Evolutionary conservation across 1,140 invertebrate genomes (phyloP), one percentile per base, ranked within the genome.

Genomic region (Neodiprion lecontei): DNA sequence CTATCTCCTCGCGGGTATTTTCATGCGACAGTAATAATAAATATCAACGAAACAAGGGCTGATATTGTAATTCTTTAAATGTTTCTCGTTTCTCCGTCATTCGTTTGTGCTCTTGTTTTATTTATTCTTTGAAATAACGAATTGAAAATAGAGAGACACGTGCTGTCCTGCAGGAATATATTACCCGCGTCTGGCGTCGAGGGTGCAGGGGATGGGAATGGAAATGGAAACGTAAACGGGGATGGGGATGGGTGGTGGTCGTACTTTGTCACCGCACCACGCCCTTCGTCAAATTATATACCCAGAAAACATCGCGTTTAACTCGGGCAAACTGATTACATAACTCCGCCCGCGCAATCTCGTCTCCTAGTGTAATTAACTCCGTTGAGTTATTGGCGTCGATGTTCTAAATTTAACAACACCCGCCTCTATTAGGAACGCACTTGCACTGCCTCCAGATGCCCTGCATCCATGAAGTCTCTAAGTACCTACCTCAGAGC

Each of bases 211-310:
- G 10, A n/a, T 61, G 47, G 68, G 61, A 48, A 28, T 23, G 48
- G 70, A 21, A 17, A 48, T 73, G 40, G 10, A 12, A 40, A 48
- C 48, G 65, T 67, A 48, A 28, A 72, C 77, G 78, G 76, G 81
- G 75, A 79, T 70, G 69, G 74, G 71, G 65, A 28, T 70, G 11
- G 53, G 53, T 0, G 53, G 53, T 61, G 53, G 53, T 61, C 61
- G 78, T 76, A 83, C 75, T 83, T 83, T 82, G 82, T 83, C 80
- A 83, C 68, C 72, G 73, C 49, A 77, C 77, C 81, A 81, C 82
- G 79, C 81, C 79, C 78, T 76, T 76, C 68, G 67, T 74, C 11
- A 71, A 69, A 69, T 69, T 69, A 69, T 11, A 69, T 23, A 69
- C 14, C 17, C 23, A 69, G 67, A 69, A 12, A 69, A 69, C 53